Evolutionary conservation across 2,797 vertebrate genomes (phyloP), one percentile per base, ranked within the genome.

Genomic region (Aldrovandia affinis): DNA sequence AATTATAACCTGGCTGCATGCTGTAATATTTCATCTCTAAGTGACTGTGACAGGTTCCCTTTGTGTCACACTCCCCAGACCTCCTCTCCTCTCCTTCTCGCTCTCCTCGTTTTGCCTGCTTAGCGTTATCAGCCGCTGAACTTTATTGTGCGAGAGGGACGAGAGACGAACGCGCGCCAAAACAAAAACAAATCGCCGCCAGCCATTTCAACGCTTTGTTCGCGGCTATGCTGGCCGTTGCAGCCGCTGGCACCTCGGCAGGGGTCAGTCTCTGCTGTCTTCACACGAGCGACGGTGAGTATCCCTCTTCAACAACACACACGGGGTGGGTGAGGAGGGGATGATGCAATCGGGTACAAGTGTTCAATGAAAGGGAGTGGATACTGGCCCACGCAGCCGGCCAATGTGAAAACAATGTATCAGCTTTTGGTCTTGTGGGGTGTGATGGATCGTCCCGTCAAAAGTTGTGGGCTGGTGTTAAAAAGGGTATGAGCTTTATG

Each of bases 1-100:
- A 96, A 96, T 96, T 95, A 96, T 92, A 95, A 95, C 95, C 94
- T 95, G 93, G 94, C 93, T 95, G 93, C 90, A 92, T 92, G 93
- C 94, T 94, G 94, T 95, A 94, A 95, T 96, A 95, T 94, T 95
- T 95, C 92, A 95, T 91, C 93, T 92, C 94, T 94, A 95, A 95
- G 93, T 93, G 91, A 95, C 92, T 94, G 93, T 95, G 94, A 96
- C 95, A 95, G 94, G 88, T 92, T 92, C 93, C 95, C 91, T 95
- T 94, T 94, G 93, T 93, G 92, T 91, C 89, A 83, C 83, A 83
- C 81, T 78, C 39, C 77, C 78, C 85, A 84, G 65, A 82, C 70
- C 83, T 85, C 87, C 89, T 80, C 86, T 83, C 86, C 86, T 86
- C 83, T 84, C 87, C 88, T n/a, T 84, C 52, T 86, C 88, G 85